Base-by-base conservation (phyloP, 2,797 vertebrate species). In the Sebastes vulpes region DNA sequence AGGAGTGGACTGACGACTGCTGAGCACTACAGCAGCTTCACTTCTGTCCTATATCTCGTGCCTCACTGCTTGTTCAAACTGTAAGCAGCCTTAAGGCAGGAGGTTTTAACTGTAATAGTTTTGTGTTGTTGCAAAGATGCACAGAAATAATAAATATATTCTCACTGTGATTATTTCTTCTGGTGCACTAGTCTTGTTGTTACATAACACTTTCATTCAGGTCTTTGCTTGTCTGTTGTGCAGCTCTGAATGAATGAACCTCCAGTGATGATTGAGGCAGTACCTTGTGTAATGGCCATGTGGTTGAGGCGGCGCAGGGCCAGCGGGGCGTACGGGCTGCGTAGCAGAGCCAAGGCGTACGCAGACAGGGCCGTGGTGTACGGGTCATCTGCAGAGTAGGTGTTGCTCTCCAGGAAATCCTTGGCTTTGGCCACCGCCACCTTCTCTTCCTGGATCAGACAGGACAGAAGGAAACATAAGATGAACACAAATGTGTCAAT, bases 241-340 rank as follows among this genome's bases (percentile, higher is more conserved):
- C 52, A 60, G 11, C 16, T 58, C 50, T 65, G 11, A 77, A 48
- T 50, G 23, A 54, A 67, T 54, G 28, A 69, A 21, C 4, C 46
- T 68, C 53, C 26, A 25, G 67, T 65, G 59, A 72, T 29, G 42
- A 54, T 52, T 12, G 67, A 28, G 58, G 64, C 29, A 1, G 78
- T 89, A 98, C 98, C 97, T 95, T 98, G 97, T 6, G 95, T 97
- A 86, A 98, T 97, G 56, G 98, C 98, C 97, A 98, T 96, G 95
- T 97, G 95, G 92, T 97, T 97, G 92, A 98, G 97, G 57, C 96
- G 97, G 1, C 95, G 94, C 83, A 98, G 92, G 0, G 93, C 93
- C 8, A 90, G 79, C 0, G 94, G 92, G 0, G 97, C 97, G 0
- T 95, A 95, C 0, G 96, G 95, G 81, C 98, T 99, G 71, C 94